A percentile compares a stretch with the other conserved stretches of the same genome.
These are phyloP conservation scores for Galaxias olidus DNA, from an alignment of 2,797 vertebrate species.

Conservation along the genomic window DNA sequence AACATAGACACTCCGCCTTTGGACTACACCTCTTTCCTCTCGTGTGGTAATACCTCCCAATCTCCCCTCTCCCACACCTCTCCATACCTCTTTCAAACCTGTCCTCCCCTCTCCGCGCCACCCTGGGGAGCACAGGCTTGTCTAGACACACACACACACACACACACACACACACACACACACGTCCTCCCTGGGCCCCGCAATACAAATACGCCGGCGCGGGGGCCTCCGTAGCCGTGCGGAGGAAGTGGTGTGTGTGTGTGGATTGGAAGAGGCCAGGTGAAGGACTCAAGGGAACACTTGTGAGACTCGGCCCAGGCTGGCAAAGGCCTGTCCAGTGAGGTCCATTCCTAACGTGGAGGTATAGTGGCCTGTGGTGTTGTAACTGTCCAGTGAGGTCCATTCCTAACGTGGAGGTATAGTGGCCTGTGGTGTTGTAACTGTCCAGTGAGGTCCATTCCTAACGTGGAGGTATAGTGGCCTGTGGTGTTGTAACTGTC, in stretches of 20 bases:
- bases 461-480: too few species aligned
- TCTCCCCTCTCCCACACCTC: constrained; percentile 36
- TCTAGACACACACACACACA: constrained; percentile 57
- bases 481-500: too few species aligned
- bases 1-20: constrained; percentile 20
- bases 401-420: too few species aligned
- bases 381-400: too few species aligned
- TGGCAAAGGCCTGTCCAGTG: too few species aligned
- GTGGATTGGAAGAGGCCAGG: too few species aligned
- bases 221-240: not conserved
- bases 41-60: constrained; percentile 59
- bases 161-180: not conserved
- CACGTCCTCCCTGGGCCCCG: not conserved
- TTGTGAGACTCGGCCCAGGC: too few species aligned
- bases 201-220: not conserved
- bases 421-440: too few species aligned
- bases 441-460: too few species aligned
- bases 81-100: constrained; percentile 49
- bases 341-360: too few species aligned
- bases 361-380: too few species aligned
- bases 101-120: constrained; percentile 58
- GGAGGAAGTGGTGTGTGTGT: too few species aligned
- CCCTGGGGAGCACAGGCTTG: constrained; percentile 61
- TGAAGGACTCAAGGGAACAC: constrained; percentile 16
- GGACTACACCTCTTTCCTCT: constrained; percentile 59